phyloP scores from a whole-genome alignment of 2,797 vertebrate species.

The Mormyrops attenuatus region DNA sequence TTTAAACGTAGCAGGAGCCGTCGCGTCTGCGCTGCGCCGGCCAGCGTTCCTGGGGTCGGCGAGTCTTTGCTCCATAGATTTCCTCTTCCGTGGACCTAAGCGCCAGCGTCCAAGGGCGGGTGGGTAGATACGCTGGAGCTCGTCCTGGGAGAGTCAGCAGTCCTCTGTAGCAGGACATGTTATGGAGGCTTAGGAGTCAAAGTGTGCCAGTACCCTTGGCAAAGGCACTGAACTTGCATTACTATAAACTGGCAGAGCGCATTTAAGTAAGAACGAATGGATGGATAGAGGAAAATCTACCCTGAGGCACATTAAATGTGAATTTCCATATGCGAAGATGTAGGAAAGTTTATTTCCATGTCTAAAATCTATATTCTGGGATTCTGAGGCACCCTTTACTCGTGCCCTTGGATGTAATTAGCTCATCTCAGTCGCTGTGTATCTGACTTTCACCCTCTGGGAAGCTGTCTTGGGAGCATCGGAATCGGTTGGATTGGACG shows the following conservation, averaged over 20 bases:
- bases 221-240: neutral
- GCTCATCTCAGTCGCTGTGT: neutral
- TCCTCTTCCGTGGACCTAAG: neutral
- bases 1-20: neutral
- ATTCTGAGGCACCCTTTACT: neutral
- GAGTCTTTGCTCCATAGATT: neutral
- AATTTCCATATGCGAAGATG: neutral
- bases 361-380: neutral
- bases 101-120: neutral
- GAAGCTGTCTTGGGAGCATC: neutral
- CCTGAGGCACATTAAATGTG: neutral
- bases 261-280: neutral
- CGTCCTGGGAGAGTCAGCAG: neutral
- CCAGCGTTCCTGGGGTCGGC: neutral
- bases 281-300: neutral
- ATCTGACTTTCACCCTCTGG: neutral
- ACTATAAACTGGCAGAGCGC: neutral
- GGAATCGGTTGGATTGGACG: neutral
- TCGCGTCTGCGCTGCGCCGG: neutral
- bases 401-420: neutral
- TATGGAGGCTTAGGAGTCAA: neutral
- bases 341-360: neutral
- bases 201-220: neutral
- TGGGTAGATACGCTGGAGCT: neutral
- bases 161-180: neutral